Percentiles rank a stretch among this genome's conserved stretches.
phyloP scores from a whole-genome alignment of 92 coral and sea anemone genomes.

The Heteractis magnifica region DNA sequence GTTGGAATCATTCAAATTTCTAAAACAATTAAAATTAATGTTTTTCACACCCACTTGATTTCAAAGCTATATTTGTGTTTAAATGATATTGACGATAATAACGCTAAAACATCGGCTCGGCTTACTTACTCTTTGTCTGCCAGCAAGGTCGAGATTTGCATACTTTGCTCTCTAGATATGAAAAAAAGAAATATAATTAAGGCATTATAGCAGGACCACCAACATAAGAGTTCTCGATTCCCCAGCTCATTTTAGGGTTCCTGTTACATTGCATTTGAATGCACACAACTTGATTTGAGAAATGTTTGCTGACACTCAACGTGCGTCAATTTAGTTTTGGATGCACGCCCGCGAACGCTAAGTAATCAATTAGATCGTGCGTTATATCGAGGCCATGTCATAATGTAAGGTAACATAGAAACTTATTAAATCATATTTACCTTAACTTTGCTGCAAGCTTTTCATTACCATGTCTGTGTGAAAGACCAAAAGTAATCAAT shows the following conservation, averaged over 20 bases:
- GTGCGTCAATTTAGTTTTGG: no score
- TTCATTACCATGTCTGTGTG: conserved; percentile 84
- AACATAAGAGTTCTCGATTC: no score
- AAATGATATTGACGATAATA: background rate
- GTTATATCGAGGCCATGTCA: background rate
- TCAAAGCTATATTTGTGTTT: background rate
- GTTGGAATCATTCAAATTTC: conserved; percentile 70
- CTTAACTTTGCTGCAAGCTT: conserved; percentile 83
- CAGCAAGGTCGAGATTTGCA: conserved; percentile 71
- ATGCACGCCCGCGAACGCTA: no score
- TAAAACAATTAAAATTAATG: conserved; percentile 13
- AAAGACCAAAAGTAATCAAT: conserved; percentile 16
- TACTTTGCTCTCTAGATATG: conserved; percentile 77
- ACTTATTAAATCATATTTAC: conserved; percentile 17
- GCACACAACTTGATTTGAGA: no score
- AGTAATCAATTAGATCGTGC: no score
- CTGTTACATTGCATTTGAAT: no score
- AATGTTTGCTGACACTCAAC: no score
- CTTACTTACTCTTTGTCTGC: conserved; percentile 86
- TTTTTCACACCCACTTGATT: background rate
- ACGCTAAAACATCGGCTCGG: background rate
- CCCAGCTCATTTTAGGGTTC: no score
- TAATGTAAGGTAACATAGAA: background rate
- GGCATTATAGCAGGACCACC: background rate
- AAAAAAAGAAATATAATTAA: background rate